Evolutionary conservation across 1,140 invertebrate genomes (phyloP), one percentile per base, ranked within the genome.

Genomic region (Lasioglossum baleicum): DNA sequence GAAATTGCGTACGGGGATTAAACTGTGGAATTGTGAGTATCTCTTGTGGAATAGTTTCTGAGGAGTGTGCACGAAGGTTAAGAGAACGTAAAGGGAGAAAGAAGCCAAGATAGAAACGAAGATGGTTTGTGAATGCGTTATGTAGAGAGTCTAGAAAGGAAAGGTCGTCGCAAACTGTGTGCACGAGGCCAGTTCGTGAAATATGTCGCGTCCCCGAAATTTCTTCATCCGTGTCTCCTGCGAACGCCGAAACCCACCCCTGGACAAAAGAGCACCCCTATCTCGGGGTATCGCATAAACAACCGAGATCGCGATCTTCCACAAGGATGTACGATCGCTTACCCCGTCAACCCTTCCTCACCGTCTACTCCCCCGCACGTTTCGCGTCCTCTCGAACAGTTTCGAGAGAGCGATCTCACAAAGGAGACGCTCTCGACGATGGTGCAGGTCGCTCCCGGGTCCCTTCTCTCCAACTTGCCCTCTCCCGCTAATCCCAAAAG

Each of bases 191-290:
- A 42, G 65, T 53, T 31, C 53, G 53, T 44, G 60, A 81, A 60
- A 81, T 81, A 81, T 64, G 81, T 76, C 73, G 65, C 53, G 44
- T 63, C 64, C 61, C 66, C 75, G 71, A 87, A 86, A 86, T 86
- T 86, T 81, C 86, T 83, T 82, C 75, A 63, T 75, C 58, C 70
- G 68, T 86, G 81, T 87, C 75, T 81, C 44, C 68, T 35, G 51
- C 31, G 58, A 66, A 75, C 58, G 77, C 51, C 80, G 84, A 84
- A 82, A 87, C 88, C 84, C 83, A 84, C 85, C 88, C 82, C 75
- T 75, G 85, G 83, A 89, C 88, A 90, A 89, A 90, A 85, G 88
- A 89, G 82, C 84, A 83, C 83, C 84, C 87, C 83, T 88, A 84
- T 82, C 83, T 88, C 73, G 82, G 74, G 75, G 71, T 81, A 89